Evolutionary conservation across 2,888 invertebrate species (phyloP).

Genomic region (Oscheius sp.): DNA sequence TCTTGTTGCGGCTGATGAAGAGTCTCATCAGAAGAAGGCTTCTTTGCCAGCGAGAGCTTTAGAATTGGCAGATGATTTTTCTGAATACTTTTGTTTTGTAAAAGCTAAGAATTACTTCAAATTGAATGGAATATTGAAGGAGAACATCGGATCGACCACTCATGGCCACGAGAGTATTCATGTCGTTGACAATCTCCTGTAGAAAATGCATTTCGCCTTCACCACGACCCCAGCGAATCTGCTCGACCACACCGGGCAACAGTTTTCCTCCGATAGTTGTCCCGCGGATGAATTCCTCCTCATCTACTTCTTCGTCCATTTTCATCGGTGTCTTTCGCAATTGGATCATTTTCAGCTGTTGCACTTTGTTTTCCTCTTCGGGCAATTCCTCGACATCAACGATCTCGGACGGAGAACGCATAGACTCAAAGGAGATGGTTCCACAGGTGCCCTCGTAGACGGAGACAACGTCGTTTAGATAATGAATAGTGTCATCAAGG

Average conservation of each 20-base stretch:
- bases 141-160: slow-evolving; percentile 2
- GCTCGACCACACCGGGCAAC: slow-evolving; percentile 12
- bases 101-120: not conserved
- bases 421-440: slow-evolving; percentile 7
- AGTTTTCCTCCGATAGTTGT: not conserved
- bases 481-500: not conserved
- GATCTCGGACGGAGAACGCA: not conserved
- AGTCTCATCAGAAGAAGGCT: not conserved
- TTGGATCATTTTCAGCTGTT: not conserved
- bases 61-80: slow-evolving; percentile 4
- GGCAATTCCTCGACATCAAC: not conserved
- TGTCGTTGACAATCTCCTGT: not conserved
- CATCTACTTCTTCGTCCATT: not conserved
- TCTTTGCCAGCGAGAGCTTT: not conserved
- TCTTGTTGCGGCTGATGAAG: too few species aligned
- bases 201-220: slow-evolving; percentile 1
- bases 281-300: not conserved
- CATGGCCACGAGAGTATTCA: not conserved
- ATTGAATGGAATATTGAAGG: slow-evolving; percentile 5
- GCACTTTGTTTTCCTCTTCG: not conserved
- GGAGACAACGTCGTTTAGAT: slow-evolving; percentile 1
- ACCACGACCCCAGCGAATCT: not conserved
- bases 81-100: not conserved
- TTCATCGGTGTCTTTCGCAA: not conserved
- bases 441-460: slow-evolving; percentile 21